Base-by-base conservation (phyloP, 2,113 vertebrate genomes). In the Parotia lawesii region DNA sequence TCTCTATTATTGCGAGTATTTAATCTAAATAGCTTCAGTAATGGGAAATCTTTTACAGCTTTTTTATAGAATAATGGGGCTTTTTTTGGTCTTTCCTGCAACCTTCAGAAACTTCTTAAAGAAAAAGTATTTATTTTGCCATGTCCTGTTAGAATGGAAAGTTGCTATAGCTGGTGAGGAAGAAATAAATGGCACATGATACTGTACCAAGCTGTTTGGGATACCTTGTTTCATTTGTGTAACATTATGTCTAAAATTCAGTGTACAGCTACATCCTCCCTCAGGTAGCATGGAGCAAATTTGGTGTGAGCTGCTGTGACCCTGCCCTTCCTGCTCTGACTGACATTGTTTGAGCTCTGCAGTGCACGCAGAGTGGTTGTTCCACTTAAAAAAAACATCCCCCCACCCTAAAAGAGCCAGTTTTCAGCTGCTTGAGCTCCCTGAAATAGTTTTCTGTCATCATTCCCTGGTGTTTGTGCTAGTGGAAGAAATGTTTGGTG, bases 331-430 rank as follows among this genome's bases (percentile, higher is more conserved):
- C 42, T 76, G 27, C 67, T 53, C 42, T 19, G 37, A 20, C 27
- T 78, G 45, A 22, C 13, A 1, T 18, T 33, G 54, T 61, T 56
- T 15, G 53, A 51, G 54, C 62, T 56, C 54, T 44, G 58, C 48
- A 61, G 45, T 6, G 5, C 1, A 1, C 0, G 0, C 22, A 37
- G 37, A 21, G 53, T 27, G 37, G 37, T 44, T 45, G 53, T 61
- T 56, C 33, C 7, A 3, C 64, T 75, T 45, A 7, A 8, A 69
- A 67, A 67, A 56, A 45, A 37, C 40, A 44, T 42, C 4, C 24
- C 9, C 9, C 6, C 22, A 8, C 9, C 15, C 12, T 37, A 60
- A 56, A 23, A 54, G 54, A 58, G 62, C 24, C 33, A 25, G 8
- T 95, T 79, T 75, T 85, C 70, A 85, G 14, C 54, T 66, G 23